These are phyloP conservation scores for Podabrus alpinus DNA, from an alignment of 2,888 invertebrate species.

Conservation along the genomic window DNA sequence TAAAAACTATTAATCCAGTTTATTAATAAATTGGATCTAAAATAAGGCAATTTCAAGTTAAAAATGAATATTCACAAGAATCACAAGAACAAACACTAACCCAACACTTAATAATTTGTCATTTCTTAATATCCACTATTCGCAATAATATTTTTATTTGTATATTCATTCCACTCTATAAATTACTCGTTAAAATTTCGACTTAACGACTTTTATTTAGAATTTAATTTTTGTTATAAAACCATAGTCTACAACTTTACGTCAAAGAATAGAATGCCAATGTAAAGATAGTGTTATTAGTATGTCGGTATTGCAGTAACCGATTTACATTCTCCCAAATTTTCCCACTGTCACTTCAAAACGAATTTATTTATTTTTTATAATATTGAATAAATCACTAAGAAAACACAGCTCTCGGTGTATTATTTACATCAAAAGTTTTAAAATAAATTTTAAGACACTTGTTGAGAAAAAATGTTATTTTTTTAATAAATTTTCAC, in stretches of 20 bases:
- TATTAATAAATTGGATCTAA: constrained; percentile 24
- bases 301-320: neutral
- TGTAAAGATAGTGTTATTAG: neutral
- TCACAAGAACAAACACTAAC: constrained; percentile 41
- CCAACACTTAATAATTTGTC: constrained; percentile 48
- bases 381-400: neutral
- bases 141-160: constrained; percentile 15
- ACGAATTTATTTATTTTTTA: neutral
- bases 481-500: too few relatives aligned
- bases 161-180: constrained; percentile 20
- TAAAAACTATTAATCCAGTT: constrained; percentile 26
- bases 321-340: neutral
- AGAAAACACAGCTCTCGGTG: neutral
- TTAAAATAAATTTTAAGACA: neutral
- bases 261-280: constrained; percentile 26
- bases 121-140: constrained; percentile 41
- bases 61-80: constrained; percentile 28
- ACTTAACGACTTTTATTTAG: constrained; percentile 25
- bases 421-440: neutral
- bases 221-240: constrained; percentile 34
- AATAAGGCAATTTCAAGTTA: constrained; percentile 24
- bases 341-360: neutral
- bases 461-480: too few relatives aligned
- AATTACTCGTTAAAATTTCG: constrained; percentile 9
- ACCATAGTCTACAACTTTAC: constrained; percentile 14